A percentile compares a stretch with the other conserved stretches of the same genome.
Conservation (phyloP, 2,888 invertebrate genomes). For the Carabus problematicus region DNA sequence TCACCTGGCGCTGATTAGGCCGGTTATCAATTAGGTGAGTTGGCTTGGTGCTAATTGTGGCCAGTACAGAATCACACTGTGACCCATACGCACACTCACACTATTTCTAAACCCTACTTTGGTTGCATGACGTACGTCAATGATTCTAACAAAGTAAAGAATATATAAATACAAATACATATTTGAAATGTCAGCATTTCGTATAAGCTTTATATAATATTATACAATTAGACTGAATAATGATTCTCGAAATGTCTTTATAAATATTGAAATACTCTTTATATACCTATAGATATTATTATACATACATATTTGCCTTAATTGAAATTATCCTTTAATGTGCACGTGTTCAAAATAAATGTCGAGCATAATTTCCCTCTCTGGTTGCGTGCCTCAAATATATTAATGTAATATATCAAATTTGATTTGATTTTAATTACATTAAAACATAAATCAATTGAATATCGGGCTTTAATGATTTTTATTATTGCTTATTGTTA, state of each 20-base stretch:
- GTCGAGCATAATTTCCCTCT: conserved; percentile 30
- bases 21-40: conserved; percentile 51
- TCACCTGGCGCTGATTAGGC: conserved; percentile 51
- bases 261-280: too few species aligned
- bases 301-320: too few species aligned
- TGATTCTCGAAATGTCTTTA: too few species aligned
- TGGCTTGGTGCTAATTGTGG: conserved; percentile 25
- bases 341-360: conserved; percentile 25
- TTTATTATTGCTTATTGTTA: conserved; percentile 32
- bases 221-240: too few species aligned
- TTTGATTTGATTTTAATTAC: conserved; percentile 41
- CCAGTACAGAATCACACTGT: background rate
- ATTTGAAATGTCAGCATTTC: too few species aligned
- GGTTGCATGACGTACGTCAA: too few species aligned
- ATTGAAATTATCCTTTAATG: conserved; percentile 14
- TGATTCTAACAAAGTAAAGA: too few species aligned
- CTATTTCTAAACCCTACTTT: too few species aligned
- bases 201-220: too few species aligned
- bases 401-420: conserved; percentile 41
- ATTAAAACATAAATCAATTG: conserved; percentile 35
- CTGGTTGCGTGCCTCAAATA: conserved; percentile 33
- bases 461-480: conserved; percentile 21
- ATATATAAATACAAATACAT: too few species aligned
- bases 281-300: too few species aligned
- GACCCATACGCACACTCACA: too few species aligned